Evolutionary conservation across 92 coral and sea anemone species (phyloP), one percentile per base, ranked within the genome.

Genomic region (Phenganax marumi): DNA sequence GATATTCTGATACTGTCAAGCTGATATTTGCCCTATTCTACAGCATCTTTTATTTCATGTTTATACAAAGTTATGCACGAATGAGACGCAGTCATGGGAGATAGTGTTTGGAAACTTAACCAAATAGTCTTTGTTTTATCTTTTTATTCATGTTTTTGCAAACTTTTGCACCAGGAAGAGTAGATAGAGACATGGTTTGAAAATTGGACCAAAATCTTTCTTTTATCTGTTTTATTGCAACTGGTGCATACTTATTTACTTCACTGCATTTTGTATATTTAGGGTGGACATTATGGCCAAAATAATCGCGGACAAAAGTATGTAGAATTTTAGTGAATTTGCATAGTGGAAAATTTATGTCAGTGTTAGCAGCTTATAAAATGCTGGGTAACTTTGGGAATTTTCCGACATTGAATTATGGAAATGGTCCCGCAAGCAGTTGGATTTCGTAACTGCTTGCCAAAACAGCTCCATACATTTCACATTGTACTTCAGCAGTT

Each of bases 381-480:
- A 75, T 75, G 80, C 65, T 75, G 68, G 65, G 19, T 24, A 75
- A 54, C 60, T 18, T 75, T 75, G 80, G 80, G 80, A 55, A 75
- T 75, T 55, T 75, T 75, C 80, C 80, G 8, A 75, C 48, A 75
- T 52, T 53, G 54, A 75, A 51, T 33, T 33, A 33, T 55, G 62
- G 80, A 75, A 54, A 19, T 72, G 77, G 72, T 66, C 72, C 72
- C 72, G 72, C 72, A 66, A 49, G 49, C 50, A 23, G 72, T 66
- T 33, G 18, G 10, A 21, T 33, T 8, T 33, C 14, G 48, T 66
- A 24, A 66, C 72, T 0, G 72, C 72, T 23, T 66, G 72, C 72
- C 72, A 66, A 66, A 66, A 66, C 43, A 33, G 43, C 43, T 33
- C 43, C 43, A 33, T 33, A 33, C 43, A 33, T 33, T 33, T 33